Conservation (phyloP, 2,888 invertebrate species). For the Thymelicus sylvestris region DNA sequence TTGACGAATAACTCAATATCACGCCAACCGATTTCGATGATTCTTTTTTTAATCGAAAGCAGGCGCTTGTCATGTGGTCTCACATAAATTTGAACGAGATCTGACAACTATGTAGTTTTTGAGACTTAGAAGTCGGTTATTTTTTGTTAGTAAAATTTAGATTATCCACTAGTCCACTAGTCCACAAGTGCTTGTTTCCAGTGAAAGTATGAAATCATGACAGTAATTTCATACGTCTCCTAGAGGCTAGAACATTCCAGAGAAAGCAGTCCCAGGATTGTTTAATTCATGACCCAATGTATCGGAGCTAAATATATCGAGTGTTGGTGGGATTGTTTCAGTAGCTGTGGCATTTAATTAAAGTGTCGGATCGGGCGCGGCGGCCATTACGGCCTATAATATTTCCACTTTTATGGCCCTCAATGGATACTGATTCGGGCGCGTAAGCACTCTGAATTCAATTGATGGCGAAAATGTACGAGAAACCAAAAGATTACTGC, state of each 20-base stretch:
- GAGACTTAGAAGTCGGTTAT: no score
- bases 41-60: no score
- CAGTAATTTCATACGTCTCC: neutral
- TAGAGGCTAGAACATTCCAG: slow-evolving; percentile 3
- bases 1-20: no score
- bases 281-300: slow-evolving; percentile 12
- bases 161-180: no score
- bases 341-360: slow-evolving; percentile 29
- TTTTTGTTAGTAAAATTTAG: no score
- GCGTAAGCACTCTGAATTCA: slow-evolving; percentile 12
- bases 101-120: no score
- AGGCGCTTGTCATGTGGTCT: no score
- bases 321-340: slow-evolving; percentile 16
- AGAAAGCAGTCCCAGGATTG: neutral
- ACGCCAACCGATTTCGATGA: no score
- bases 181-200: no score
- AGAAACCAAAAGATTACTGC: neutral
- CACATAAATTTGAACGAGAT: no score
- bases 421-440: slow-evolving; percentile 24
- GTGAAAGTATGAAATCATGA: neutral
- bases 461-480: neutral
- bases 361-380: slow-evolving; percentile 19
- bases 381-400: slow-evolving; percentile 28
- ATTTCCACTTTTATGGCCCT: slow-evolving; percentile 30
- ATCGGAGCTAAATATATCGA: neutral